Evolutionary conservation across 2,797 vertebrate species (phyloP).

Genomic region (Perodicticus potto): DNA sequence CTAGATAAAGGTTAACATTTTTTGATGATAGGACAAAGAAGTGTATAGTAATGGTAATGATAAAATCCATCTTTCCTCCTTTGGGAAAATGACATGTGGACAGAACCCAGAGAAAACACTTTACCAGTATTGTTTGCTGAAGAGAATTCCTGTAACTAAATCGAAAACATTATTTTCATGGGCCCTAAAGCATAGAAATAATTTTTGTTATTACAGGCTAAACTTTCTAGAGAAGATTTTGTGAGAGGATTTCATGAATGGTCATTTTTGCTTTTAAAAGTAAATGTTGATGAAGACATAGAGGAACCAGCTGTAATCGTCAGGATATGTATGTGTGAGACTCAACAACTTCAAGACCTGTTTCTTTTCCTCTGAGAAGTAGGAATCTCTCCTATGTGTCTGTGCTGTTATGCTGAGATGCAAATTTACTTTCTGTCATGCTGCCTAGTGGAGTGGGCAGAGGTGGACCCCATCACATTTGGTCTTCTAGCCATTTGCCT

Average conservation of each 20-base stretch:
- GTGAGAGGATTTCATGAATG: constrained; percentile 11
- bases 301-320: neutral
- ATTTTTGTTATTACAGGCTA: constrained; percentile 67
- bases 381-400: neutral
- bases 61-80: neutral
- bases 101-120: constrained; percentile 67
- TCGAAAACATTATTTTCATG: constrained; percentile 63
- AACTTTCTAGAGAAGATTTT: constrained; percentile 43
- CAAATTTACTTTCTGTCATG: neutral
- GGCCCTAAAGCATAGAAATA: constrained; percentile 51
- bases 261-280: constrained; percentile 22
- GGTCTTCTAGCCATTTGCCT: neutral
- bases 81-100: constrained; percentile 21
- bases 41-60: constrained; percentile 30
- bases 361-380: neutral
- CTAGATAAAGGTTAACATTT: constrained; percentile 28
- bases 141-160: constrained; percentile 61
- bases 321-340: neutral
- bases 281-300: neutral
- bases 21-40: constrained; percentile 38
- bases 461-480: rapidly evolving
- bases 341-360: neutral
- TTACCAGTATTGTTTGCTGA: constrained; percentile 37
- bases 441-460: neutral
- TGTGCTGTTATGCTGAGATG: neutral